Evolutionary conservation across 2,888 invertebrate species (phyloP), one percentile per base, ranked within the genome.

Genomic region (Pristionchus entomophagus): DNA sequence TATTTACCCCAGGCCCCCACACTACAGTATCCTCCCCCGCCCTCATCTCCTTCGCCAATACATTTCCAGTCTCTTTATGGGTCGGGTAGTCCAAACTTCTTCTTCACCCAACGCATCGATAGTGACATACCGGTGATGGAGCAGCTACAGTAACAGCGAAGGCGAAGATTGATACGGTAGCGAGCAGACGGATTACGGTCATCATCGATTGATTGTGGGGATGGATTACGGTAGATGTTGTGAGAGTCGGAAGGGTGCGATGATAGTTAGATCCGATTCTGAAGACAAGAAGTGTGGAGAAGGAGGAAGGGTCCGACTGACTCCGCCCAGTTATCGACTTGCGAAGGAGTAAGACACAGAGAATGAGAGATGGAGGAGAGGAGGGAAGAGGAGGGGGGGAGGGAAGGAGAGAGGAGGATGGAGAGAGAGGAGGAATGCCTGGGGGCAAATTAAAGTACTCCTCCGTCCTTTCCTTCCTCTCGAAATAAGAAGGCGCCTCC

Each of bases 121-220:
- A 26, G 45, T 65, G 22, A 32, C 53, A 19, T 80, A 82, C 82
- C 82, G 82, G 56, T 41, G 53, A 26, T 8, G 82, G 82, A n/a
- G 82, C 82, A 14, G 82, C 82, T 82, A 82, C 82, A 38, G 82
- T 82, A 82, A 82, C 56, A 38, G 82, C 82, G 38, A 82, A 29
- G 35, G 82, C 82, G 38, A 82, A 38, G 45, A 82, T 56, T n/a
- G 82, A 56, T 32, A 82, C 19, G 12, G 59, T 59, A 56, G 56
- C 59, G 26, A 82, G 41, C 82, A 82, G 59, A 35, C 82, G 82
- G 82, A 82, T 59, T 56, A 82, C 82, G 82, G 82, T 82, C 38
- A 49, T 38, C 26, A 59, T 59, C n/a, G 38, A 59, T 35, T 41
- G 80, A 49, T 78, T 26, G 17, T 49, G n/a, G 4, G 38, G 29